Conservation (phyloP, 2,113 vertebrate species). For the Megaleporinus macrocephalus region DNA sequence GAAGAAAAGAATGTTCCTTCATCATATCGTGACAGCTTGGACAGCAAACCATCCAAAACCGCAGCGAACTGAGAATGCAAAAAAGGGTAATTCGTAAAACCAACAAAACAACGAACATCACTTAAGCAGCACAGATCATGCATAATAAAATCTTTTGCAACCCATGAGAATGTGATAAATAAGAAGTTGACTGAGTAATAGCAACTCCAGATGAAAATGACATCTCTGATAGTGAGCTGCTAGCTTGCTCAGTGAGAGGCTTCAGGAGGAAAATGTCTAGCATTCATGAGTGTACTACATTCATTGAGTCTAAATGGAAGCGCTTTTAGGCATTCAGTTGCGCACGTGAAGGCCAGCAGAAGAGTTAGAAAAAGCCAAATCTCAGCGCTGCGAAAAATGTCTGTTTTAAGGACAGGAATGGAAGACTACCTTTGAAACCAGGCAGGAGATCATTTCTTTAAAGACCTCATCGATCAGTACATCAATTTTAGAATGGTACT, state of each 20-base stretch:
- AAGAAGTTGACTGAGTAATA: constrained; percentile 31
- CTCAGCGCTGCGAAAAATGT: background rate
- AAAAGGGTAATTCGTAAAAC: constrained; percentile 1
- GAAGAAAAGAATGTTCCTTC: constrained; percentile 98
- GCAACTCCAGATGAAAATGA: constrained; percentile 32
- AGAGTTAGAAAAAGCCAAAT: constrained; percentile 30
- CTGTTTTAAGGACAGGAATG: constrained; percentile 1
- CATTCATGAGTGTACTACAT: constrained; percentile 20
- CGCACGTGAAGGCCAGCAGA: constrained; percentile 35
- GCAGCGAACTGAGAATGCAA: constrained; percentile 81
- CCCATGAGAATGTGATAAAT: constrained; percentile 16
- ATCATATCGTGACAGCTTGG: constrained; percentile 94
- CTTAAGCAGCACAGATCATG: background rate
- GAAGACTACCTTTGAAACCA: constrained; percentile 90
- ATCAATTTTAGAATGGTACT: constrained; percentile 98
- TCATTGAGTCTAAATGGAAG: constrained; percentile 33
- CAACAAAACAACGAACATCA: background rate
- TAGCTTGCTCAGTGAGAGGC: constrained; percentile 24
- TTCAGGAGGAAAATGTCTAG: constrained; percentile 8
- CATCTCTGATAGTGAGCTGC: constrained; percentile 22
- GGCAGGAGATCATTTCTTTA: constrained; percentile 91
- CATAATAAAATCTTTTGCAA: constrained; percentile 1
- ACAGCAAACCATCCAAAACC: constrained; percentile 89
- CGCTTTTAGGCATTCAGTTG: constrained; percentile 12
- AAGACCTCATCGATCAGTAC: constrained; percentile 93